These are phyloP conservation scores for Fregata magnificens DNA, from an alignment of 2,113 vertebrate species.

Conservation along the genomic window DNA sequence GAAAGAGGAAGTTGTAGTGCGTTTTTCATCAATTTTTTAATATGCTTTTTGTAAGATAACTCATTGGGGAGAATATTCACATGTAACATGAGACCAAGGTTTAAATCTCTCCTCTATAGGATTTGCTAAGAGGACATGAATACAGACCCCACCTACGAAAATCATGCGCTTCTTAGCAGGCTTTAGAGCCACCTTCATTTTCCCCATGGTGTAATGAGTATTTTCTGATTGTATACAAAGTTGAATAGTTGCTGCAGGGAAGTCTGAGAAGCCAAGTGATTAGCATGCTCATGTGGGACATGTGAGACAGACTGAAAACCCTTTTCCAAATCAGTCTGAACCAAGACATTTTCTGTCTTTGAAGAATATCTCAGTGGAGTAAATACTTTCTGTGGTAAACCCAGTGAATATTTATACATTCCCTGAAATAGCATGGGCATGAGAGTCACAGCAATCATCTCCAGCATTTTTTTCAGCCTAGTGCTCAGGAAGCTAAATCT, in stretches of 20 bases:
- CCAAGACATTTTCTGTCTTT: background rate
- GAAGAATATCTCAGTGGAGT: background rate
- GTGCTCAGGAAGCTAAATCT: background rate
- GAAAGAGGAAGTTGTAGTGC: background rate
- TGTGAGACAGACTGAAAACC: background rate
- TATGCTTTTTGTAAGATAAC: background rate
- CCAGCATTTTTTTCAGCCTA: background rate
- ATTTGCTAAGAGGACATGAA: background rate
- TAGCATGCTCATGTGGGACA: conserved; percentile 9
- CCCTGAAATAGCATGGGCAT: background rate
- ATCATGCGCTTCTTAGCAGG: background rate
- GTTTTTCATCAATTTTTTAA: background rate
- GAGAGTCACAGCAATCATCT: background rate
- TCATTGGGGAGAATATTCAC: background rate
- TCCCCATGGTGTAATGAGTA: background rate
- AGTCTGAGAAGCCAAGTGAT: conserved; percentile 16
- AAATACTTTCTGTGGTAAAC: background rate
- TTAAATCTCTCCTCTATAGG: background rate
- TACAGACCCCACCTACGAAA: background rate
- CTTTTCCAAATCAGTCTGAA: background rate
- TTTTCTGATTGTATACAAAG: background rate
- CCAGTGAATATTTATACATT: background rate
- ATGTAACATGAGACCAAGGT: background rate
- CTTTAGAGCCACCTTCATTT: background rate
- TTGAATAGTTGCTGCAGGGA: conserved; percentile 23